These are phyloP conservation scores for Lypha dubia DNA, from an alignment of 2,888 invertebrate species.

Conservation along the genomic window DNA sequence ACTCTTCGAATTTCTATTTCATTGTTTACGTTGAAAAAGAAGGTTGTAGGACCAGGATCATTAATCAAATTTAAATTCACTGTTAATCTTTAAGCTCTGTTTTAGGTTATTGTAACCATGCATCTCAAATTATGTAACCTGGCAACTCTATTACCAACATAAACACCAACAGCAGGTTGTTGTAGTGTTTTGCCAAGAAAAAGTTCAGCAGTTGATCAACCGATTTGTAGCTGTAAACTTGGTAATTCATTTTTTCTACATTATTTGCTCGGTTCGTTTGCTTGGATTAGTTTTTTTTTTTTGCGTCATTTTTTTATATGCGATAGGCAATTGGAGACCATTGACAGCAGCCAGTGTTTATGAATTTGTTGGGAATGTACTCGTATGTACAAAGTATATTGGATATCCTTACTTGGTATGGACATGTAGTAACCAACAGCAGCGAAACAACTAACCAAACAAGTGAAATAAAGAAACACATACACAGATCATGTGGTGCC, in stretches of 20 bases:
- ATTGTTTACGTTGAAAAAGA: too few relatives aligned
- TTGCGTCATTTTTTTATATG: too few relatives aligned
- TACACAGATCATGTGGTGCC: conserved; percentile 49
- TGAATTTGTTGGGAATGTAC: conserved; percentile 73
- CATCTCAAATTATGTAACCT: neutral
- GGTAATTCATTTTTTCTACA: conserved; percentile 48
- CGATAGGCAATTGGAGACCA: conserved; percentile 67
- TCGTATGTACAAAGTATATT: conserved; percentile 38
- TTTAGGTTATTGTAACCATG: too few relatives aligned
- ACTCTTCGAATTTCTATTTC: too few relatives aligned
- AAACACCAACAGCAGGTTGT: conserved; percentile 56
- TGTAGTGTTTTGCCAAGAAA: conserved; percentile 49
- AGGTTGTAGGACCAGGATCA: too few relatives aligned
- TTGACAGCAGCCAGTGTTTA: conserved; percentile 73
- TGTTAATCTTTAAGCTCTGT: too few relatives aligned
- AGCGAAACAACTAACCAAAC: conserved; percentile 30
- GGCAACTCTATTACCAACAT: conserved; percentile 39
- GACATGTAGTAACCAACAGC: conserved; percentile 58
- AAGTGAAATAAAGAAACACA: conserved; percentile 5
- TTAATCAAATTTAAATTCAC: too few relatives aligned
- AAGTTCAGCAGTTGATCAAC: conserved; percentile 79
- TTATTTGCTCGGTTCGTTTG: conserved; percentile 71
- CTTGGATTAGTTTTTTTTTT: conserved; percentile 39
- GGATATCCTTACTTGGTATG: conserved; percentile 68
- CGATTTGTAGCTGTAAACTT: conserved; percentile 82